These are phyloP conservation scores for Cebus imitator DNA, from an alignment of 2,113 vertebrate genomes.

Conservation along the genomic window DNA sequence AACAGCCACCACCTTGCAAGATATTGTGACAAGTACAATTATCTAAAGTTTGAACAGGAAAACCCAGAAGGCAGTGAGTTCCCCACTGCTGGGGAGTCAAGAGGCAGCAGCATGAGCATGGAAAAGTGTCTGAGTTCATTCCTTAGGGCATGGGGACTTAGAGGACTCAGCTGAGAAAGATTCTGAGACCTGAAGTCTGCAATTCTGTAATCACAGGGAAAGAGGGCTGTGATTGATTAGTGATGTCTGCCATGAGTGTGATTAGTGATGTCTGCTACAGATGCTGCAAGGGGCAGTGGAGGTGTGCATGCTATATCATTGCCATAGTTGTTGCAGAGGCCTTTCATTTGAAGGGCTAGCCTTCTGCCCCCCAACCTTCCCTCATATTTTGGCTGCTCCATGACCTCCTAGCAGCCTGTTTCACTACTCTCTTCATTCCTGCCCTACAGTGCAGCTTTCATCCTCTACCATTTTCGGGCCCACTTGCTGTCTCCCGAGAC, in stretches of 20 bases:
- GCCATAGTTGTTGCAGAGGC: not conserved
- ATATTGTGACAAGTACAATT: not conserved
- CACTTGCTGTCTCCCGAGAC: not conserved
- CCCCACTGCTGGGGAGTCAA: not conserved
- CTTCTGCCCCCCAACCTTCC: not conserved
- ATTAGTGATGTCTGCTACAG: not conserved
- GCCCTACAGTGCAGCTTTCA: not conserved
- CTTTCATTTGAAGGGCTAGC: not conserved
- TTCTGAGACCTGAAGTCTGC: not conserved
- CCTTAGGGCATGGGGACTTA: not conserved
- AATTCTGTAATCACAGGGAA: not conserved
- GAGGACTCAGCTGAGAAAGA: not conserved
- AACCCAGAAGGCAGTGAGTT: not conserved
- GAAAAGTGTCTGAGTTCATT: not conserved
- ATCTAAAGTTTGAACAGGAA: not conserved
- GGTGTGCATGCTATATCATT: rapidly evolving
- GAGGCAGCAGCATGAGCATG: not conserved
- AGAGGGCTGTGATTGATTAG: not conserved
- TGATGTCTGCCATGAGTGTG: not conserved
- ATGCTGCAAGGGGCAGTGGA: rapidly evolving
- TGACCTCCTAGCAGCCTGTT: not conserved
- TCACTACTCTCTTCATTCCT: not conserved
- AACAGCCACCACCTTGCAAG: not conserved
- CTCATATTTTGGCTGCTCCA: not conserved
- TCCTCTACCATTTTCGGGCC: not conserved